phyloP scores from a whole-genome alignment of 2,113 vertebrate species.

The Vulpes ferrilata region DNA sequence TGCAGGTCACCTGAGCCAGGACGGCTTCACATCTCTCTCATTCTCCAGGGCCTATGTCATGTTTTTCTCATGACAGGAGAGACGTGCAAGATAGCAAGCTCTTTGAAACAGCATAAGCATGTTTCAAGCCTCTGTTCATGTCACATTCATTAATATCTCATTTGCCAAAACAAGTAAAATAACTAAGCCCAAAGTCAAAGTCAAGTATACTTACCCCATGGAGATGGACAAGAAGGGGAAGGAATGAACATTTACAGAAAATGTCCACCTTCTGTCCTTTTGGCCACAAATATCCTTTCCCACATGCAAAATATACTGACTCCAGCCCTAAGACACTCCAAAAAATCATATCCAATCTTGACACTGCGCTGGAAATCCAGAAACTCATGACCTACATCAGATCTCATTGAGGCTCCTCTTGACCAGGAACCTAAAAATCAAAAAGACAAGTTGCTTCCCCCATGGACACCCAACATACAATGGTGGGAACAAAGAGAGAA shows the following conservation, averaged over 20 bases:
- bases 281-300: not conserved
- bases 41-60: not conserved
- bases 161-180: not conserved
- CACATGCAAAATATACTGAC: not conserved
- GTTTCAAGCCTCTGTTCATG: not conserved
- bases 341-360: not conserved
- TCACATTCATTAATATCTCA: not conserved
- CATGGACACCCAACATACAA: not conserved
- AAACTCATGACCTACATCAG: not conserved
- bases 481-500: not conserved
- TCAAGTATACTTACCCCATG: not conserved
- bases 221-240: not conserved
- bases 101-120: too few species aligned
- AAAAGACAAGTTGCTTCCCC: not conserved
- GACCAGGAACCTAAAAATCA: not conserved
- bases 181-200: not conserved
- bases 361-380: not conserved
- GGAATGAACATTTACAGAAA: not conserved
- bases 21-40: not conserved
- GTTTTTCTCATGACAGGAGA: not conserved
- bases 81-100: not conserved
- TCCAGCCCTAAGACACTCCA: not conserved
- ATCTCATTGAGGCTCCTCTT: not conserved
- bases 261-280: not conserved
- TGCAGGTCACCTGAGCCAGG: not conserved